A percentile compares a stretch with the other conserved stretches of the same genome.
Conservation (phyloP, 2,888 invertebrate species). For the Omphaloscelis lunosa region DNA sequence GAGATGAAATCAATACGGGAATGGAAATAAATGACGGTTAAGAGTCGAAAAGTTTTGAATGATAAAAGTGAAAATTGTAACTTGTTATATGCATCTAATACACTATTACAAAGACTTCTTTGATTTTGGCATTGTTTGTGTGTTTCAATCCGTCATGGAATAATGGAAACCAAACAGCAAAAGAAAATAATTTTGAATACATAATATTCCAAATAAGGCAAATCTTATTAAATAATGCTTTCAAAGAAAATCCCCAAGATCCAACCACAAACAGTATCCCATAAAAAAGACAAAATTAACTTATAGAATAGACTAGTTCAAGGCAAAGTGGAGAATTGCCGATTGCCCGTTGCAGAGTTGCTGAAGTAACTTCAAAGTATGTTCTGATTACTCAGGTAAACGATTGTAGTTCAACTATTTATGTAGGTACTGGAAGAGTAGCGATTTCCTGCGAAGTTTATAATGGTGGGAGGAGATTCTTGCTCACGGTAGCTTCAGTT, state of each 20-base stretch:
- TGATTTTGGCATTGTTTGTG: neutral
- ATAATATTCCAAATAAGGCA: neutral
- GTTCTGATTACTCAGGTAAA: conserved; percentile 15
- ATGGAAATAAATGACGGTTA: neutral
- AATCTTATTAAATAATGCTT: neutral
- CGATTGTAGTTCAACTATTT: conserved; percentile 16
- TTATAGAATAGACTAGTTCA: conserved; percentile 5
- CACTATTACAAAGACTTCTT: neutral
- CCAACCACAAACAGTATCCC: neutral
- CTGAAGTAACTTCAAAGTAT: conserved; percentile 5
- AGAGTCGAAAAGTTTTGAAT: neutral
- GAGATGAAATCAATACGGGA: neutral
- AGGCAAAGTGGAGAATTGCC: conserved; percentile 4
- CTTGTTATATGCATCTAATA: neutral
- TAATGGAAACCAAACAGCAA: neutral
- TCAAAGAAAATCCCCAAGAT: neutral
- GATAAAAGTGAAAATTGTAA: neutral
- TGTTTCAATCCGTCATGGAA: neutral
- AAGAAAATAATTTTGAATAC: neutral
- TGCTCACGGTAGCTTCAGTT: neutral
- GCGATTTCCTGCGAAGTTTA: conserved; percentile 1
- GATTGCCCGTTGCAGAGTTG: neutral
- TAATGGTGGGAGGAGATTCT: neutral
- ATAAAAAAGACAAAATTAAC: conserved; percentile 12
- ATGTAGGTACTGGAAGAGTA: neutral